Conservation (phyloP, 30 jellyfish, hydroid and myxozoan species). For the Aurelia sp. region DNA sequence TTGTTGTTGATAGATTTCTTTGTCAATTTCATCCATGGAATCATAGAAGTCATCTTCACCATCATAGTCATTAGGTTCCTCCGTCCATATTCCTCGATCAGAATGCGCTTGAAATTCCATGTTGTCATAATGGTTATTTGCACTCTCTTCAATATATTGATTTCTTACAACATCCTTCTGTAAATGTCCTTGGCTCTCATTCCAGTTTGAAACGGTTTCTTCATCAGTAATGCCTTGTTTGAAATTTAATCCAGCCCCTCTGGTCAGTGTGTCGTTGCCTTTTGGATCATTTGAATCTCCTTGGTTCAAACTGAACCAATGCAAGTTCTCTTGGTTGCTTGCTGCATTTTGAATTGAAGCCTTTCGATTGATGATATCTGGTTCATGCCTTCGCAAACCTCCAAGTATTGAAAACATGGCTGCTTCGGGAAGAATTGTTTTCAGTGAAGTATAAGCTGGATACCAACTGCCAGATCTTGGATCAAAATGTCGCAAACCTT, state of each 20-base stretch:
- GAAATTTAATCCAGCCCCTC: too few relatives aligned
- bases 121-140: too few relatives aligned
- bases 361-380: neutral
- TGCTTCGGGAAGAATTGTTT: constrained; percentile 7
- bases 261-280: too few relatives aligned
- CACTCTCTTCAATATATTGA: too few relatives aligned
- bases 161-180: too few relatives aligned
- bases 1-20: neutral
- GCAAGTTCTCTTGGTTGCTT: neutral
- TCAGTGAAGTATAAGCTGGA: constrained; percentile 31
- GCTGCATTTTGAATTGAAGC: neutral
- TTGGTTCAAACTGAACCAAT: constrained; percentile 17
- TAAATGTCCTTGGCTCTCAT: too few relatives aligned
- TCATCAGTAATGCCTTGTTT: too few relatives aligned
- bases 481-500: constrained; percentile 66
- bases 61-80: constrained; percentile 1
- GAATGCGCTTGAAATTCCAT: too few relatives aligned
- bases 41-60: constrained; percentile 30
- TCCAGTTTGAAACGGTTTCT: too few relatives aligned
- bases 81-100: constrained; percentile 53
- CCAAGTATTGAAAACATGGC: constrained; percentile 39
- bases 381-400: constrained; percentile 19
- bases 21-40: constrained; percentile 29
- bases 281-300: too few relatives aligned
- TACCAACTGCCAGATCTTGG: constrained; percentile 70